Evolutionary conservation across 1,140 invertebrate species (phyloP), one percentile per base, ranked within the genome.

Genomic region (Tetraneura akinire): DNA sequence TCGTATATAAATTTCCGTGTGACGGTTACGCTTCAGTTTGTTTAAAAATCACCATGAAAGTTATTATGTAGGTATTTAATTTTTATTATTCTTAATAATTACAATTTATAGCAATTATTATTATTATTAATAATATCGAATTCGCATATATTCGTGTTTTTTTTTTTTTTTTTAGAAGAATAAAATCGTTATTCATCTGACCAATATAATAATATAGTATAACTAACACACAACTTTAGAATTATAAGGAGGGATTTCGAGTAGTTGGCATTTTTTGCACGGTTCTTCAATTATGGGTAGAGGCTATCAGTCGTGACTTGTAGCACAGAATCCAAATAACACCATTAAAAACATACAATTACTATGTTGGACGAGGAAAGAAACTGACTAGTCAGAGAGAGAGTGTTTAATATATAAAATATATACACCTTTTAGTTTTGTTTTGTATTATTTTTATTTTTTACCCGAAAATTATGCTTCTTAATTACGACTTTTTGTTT

Each of bases 401-500:
- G 1, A 8, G 1, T 47, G 10, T n/a, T n/a, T n/a, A 37, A 37
- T 37, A 37, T 8, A 37, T 37, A 37, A n/a, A n/a, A n/a, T n/a
- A n/a, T n/a, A 2, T 55, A n/a, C 32, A 57, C 13, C 71, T 76
- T 57, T 76, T 76, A 37, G 53, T 18, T 21, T 51, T 37, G 32
- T 55, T 76, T 76, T 42, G 49, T 37, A 37, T 53, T 32, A 5
- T 51, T 26, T 49, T 21, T 18, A 37, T 37, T 68, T 45, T 4
- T 29, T 13, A 16, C 23, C 32, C 29, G n/a, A 42, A 76, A 53
- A 76, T 76, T 26, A 73, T 23, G 53, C 42, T 57, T 29, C 29
- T 76, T 57, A 57, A 76, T 76, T 76, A 76, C 71, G 53, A 57
- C 71, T 76, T 21, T 29, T 76, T 57, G 71, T 76, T 76, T 76